These are phyloP conservation scores for Propithecus deckenii DNA, from an alignment of 2,797 vertebrate species.

Conservation along the genomic window DNA sequence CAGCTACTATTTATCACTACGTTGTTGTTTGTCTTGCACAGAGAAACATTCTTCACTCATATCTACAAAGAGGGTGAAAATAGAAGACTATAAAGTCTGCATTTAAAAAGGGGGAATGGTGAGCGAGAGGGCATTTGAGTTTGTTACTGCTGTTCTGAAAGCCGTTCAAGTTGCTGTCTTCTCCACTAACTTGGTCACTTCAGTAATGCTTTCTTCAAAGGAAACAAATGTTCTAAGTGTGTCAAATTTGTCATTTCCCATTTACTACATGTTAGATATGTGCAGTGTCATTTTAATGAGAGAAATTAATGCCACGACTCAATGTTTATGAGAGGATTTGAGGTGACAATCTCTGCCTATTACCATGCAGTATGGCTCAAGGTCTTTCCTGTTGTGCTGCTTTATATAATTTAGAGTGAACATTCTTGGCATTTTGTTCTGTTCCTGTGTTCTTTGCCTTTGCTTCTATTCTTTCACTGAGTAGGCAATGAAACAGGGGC, in stretches of 20 bases:
- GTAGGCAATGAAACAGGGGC: neutral
- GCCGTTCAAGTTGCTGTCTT: neutral
- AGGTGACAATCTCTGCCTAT: neutral
- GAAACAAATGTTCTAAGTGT: neutral
- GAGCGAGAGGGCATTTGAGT: neutral
- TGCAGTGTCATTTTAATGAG: neutral
- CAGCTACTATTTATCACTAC: neutral
- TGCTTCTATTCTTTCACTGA: constrained; percentile 2
- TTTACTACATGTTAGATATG: neutral
- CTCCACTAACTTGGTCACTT: neutral
- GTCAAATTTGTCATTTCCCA: neutral
- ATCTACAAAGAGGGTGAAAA: neutral
- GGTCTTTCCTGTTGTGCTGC: too few species aligned
- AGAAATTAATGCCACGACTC: neutral
- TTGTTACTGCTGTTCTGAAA: neutral
- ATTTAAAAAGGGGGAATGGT: neutral
- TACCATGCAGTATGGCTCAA: neutral
- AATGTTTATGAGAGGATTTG: neutral
- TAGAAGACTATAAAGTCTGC: neutral
- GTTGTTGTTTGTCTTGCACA: neutral
- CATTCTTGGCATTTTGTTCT: neutral
- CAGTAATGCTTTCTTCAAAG: neutral
- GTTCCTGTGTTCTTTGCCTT: neutral
- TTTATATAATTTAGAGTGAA: neutral
- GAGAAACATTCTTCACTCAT: neutral